A percentile compares a stretch with the other conserved stretches of the same genome.
Evolutionary conservation across 2,113 vertebrate genomes (phyloP).

Genomic region (Mustela nigripes): DNA sequence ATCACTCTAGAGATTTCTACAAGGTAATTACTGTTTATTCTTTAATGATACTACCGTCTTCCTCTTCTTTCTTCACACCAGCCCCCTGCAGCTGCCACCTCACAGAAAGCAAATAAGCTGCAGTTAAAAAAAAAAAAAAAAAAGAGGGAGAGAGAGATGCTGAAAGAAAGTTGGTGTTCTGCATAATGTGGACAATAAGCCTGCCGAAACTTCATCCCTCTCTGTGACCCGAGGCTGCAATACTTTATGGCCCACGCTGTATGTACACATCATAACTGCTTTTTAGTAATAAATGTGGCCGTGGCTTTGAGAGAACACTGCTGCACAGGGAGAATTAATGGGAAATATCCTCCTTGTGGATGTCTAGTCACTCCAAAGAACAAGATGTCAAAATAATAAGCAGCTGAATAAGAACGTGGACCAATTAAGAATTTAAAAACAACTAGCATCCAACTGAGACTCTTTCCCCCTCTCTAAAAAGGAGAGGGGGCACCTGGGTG

Average conservation of each 20-base stretch:
- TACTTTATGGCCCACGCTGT: slow-evolving; percentile 52
- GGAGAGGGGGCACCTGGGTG: not conserved
- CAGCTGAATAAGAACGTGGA: slow-evolving; percentile 73
- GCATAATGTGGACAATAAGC: slow-evolving; percentile 49
- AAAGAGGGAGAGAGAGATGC: slow-evolving; percentile 44
- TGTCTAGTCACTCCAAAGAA: slow-evolving; percentile 80
- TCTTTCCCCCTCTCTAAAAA: slow-evolving; percentile 58
- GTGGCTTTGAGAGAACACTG: slow-evolving; percentile 16
- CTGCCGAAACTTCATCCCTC: slow-evolving; percentile 50
- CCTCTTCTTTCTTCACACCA: slow-evolving; percentile 53
- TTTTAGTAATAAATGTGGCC: slow-evolving; percentile 55
- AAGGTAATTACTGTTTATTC: slow-evolving; percentile 88
- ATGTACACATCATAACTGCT: slow-evolving; percentile 43
- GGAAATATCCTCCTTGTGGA: slow-evolving; percentile 69
- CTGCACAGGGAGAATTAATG: slow-evolving; percentile 55
- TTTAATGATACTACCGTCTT: slow-evolving; percentile 82
- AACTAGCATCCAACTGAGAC: slow-evolving; percentile 68
- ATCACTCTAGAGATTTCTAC: slow-evolving; percentile 87
- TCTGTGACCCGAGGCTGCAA: slow-evolving; percentile 72
- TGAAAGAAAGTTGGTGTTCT: slow-evolving; percentile 59
- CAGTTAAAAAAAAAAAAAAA: slow-evolving; percentile 69
- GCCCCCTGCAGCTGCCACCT: not conserved
- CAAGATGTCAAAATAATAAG: slow-evolving; percentile 75
- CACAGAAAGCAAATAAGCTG: slow-evolving; percentile 57
- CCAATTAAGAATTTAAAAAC: slow-evolving; percentile 82